A percentile compares a stretch with the other conserved stretches of the same genome.
These are phyloP conservation scores for Corapipo altera DNA, from an alignment of 2,113 vertebrate species.

Conservation along the genomic window DNA sequence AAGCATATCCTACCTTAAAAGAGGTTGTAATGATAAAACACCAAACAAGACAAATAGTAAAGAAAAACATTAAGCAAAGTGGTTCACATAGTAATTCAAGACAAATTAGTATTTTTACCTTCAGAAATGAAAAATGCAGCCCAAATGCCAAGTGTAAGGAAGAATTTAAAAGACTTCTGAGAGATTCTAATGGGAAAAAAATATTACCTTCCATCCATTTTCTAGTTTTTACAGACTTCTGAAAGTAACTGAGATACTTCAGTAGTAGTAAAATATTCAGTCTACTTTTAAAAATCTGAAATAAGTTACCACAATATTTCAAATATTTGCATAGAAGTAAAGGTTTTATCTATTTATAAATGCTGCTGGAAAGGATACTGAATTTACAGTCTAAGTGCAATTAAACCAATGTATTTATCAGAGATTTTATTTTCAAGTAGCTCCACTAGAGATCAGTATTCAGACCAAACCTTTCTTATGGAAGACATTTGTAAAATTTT, in stretches of 20 bases:
- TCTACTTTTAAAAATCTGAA: constrained; percentile 1
- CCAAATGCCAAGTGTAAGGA: background rate
- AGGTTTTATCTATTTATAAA: background rate
- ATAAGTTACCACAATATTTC: background rate
- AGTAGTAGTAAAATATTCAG: background rate
- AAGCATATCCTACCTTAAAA: background rate
- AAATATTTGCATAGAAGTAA: background rate
- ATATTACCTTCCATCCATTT: background rate
- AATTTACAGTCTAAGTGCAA: background rate
- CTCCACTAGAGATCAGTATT: background rate
- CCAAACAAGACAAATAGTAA: constrained; percentile 1
- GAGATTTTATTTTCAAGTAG: background rate
- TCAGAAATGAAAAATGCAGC: background rate
- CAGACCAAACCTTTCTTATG: background rate
- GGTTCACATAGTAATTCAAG: background rate
- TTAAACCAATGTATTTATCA: background rate
- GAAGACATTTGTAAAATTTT: background rate
- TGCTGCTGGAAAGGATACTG: background rate
- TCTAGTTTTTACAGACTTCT: background rate
- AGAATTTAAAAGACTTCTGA: background rate
- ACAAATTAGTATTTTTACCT: background rate
- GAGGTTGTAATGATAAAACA: background rate
- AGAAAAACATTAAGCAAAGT: background rate
- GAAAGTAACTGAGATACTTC: background rate
- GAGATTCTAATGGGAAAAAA: background rate